These are phyloP conservation scores for Xerus rutilus DNA, from an alignment of 2,797 vertebrate genomes.

Conservation along the genomic window DNA sequence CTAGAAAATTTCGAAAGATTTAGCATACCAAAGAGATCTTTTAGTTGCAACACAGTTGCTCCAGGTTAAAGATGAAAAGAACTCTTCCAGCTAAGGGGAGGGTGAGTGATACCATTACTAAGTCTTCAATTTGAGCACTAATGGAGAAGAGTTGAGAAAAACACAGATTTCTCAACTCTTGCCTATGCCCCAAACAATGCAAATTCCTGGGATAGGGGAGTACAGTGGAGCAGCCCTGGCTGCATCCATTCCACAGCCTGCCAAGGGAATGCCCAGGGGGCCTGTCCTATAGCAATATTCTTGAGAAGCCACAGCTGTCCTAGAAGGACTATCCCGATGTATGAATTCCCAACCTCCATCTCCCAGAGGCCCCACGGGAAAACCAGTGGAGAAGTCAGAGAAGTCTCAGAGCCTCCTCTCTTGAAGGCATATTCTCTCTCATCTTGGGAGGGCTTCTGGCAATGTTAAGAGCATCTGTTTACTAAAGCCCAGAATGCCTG, in stretches of 20 bases:
- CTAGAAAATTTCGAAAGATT: not conserved
- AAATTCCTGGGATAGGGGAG: not conserved
- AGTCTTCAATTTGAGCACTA: not conserved
- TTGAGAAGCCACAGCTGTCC: not conserved
- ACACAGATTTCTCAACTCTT: not conserved
- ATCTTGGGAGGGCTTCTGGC: not conserved
- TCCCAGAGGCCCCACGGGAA: not conserved
- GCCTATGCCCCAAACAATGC: not conserved
- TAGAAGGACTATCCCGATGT: not conserved
- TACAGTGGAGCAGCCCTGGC: not conserved
- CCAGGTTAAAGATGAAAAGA: not conserved
- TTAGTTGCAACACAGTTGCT: not conserved
- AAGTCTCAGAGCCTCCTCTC: not conserved
- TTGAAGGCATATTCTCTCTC: not conserved
- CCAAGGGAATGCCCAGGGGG: not conserved
- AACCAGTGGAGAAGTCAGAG: not conserved
- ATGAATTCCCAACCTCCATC: no score
- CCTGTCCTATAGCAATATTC: not conserved
- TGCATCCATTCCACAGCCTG: not conserved
- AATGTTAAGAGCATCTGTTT: not conserved
- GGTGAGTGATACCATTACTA: not conserved
- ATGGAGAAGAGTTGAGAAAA: not conserved
- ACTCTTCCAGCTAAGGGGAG: not conserved
- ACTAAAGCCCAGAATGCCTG: not conserved
- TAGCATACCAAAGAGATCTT: not conserved